Percentiles rank a stretch among this genome's conserved stretches.
These are phyloP conservation scores for Pogona vitticeps DNA, from an alignment of 2,113 vertebrate genomes.

Conservation along the genomic window DNA sequence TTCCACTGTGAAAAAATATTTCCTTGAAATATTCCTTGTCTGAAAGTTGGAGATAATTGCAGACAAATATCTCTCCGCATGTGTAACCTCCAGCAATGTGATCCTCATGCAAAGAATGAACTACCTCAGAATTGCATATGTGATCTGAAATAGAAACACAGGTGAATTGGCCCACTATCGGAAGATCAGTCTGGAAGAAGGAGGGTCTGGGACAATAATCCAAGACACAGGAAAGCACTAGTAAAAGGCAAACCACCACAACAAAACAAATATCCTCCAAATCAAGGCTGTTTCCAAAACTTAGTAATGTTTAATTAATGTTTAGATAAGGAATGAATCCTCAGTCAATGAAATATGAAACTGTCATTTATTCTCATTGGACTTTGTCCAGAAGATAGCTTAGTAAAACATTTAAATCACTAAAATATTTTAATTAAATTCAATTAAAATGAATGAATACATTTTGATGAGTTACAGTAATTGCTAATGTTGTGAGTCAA, in stretches of 20 bases:
- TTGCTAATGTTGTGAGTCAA: too few species aligned
- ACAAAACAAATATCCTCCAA: not conserved
- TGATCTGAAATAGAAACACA: not conserved
- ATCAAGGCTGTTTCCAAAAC: not conserved
- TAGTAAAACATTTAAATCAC: not conserved
- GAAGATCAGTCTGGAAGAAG: not conserved
- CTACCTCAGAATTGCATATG: not conserved
- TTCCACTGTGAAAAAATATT: not conserved
- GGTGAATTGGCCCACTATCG: not conserved
- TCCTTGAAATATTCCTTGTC: not conserved
- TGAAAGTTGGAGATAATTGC: not conserved
- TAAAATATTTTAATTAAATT: not conserved
- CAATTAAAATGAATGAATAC: not conserved
- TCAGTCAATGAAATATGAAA: not conserved
- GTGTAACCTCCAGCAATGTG: too few species aligned
- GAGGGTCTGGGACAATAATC: too few species aligned
- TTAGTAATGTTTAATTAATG: not conserved
- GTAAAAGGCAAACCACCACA: not conserved
- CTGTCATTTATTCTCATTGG: not conserved
- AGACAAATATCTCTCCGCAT: not conserved
- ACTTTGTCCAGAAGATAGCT: not conserved
- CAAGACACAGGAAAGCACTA: not conserved
- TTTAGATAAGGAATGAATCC: not conserved
- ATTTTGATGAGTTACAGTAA: too few species aligned
- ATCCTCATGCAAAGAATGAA: not conserved